phyloP scores from a whole-genome alignment of 37 sponge, comb jelly and placozoan species.

The Ephydatia muelleri region DNA sequence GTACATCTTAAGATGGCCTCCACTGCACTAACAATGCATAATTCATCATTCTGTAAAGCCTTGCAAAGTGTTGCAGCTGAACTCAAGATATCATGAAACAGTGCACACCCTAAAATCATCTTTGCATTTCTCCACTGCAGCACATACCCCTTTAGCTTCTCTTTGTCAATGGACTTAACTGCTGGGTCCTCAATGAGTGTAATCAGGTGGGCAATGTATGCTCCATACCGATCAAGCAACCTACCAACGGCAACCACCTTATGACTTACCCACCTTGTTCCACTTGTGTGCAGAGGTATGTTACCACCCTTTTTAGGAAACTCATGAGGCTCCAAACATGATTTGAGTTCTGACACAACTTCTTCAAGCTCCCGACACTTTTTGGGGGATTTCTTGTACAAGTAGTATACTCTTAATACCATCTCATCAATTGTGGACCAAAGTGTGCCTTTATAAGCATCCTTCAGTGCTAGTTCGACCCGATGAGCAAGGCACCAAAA shows the following conservation, averaged over 20 bases:
- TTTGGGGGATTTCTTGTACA: slow-evolving; percentile 69
- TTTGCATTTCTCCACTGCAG: slow-evolving; percentile 51
- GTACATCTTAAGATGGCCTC: slow-evolving; percentile 58
- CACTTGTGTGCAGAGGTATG: slow-evolving; percentile 61
- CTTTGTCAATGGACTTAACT: slow-evolving; percentile 52
- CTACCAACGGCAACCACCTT: slow-evolving; percentile 59
- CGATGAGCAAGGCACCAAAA: slow-evolving; percentile 75
- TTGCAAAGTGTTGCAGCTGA: slow-evolving; percentile 55
- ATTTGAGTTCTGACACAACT: slow-evolving; percentile 44
- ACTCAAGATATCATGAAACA: slow-evolving; percentile 72
- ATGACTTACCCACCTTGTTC: slow-evolving; percentile 70
- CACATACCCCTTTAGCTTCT: slow-evolving; percentile 58
- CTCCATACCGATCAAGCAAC: slow-evolving; percentile 58
- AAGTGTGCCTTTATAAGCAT: slow-evolving; percentile 47
- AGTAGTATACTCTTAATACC: slow-evolving; percentile 49
- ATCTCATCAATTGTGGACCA: slow-evolving; percentile 62
- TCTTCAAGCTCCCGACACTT: slow-evolving; percentile 64
- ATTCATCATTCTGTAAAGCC: slow-evolving; percentile 56
- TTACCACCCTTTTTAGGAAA: slow-evolving; percentile 52
- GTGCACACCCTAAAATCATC: slow-evolving; percentile 70
- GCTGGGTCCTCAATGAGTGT: slow-evolving; percentile 47
- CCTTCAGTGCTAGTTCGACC: slow-evolving; percentile 65
- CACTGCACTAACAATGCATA: slow-evolving; percentile 61
- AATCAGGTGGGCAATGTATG: slow-evolving; percentile 64
- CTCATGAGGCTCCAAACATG: slow-evolving; percentile 45